Conservation (phyloP, 2,113 vertebrate genomes). For the Scomber colias region DNA sequence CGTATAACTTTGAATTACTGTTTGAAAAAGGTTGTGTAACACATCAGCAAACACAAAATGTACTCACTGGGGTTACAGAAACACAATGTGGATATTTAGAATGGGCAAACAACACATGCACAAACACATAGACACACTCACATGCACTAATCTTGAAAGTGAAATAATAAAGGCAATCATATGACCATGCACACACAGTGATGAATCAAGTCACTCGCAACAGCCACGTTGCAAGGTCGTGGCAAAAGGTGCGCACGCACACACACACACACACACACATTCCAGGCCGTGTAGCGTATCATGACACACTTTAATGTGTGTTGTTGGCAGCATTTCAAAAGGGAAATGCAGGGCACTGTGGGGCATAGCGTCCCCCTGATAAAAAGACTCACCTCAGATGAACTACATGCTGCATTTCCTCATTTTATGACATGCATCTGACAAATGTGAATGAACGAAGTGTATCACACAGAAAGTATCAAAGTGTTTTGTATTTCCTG, state of each 20-base stretch:
- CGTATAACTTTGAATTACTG: slow-evolving; percentile 19
- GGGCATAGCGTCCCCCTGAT: slow-evolving; percentile 36
- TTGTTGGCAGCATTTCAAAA: slow-evolving; percentile 72
- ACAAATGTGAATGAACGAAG: background rate
- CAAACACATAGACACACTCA: slow-evolving; percentile 4
- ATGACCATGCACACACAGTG: background rate
- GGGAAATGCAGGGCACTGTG: slow-evolving; percentile 64
- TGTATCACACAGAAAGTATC: too few relatives aligned
- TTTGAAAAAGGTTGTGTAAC: slow-evolving; percentile 54
- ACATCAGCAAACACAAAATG: slow-evolving; percentile 60
- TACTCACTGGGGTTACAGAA: slow-evolving; percentile 47
- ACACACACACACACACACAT: background rate
- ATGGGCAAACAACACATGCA: slow-evolving; percentile 36
- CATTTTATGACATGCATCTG: slow-evolving; percentile 8
- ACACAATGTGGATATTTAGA: slow-evolving; percentile 11
- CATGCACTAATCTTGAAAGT: slow-evolving; percentile 24
- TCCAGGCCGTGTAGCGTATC: slow-evolving; percentile 15
- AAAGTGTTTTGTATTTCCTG: too few relatives aligned
- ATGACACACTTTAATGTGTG: slow-evolving; percentile 37
- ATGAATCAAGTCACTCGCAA: slow-evolving; percentile 15
- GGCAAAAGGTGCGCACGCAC: background rate
- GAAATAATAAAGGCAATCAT: slow-evolving; percentile 14
- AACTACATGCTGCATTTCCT: slow-evolving; percentile 33
- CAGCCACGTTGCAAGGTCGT: slow-evolving; percentile 11
- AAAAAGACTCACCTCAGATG: slow-evolving; percentile 48